Evolutionary conservation across 1,140 invertebrate genomes (phyloP).

Genomic region (Drosophila oshimai): DNA sequence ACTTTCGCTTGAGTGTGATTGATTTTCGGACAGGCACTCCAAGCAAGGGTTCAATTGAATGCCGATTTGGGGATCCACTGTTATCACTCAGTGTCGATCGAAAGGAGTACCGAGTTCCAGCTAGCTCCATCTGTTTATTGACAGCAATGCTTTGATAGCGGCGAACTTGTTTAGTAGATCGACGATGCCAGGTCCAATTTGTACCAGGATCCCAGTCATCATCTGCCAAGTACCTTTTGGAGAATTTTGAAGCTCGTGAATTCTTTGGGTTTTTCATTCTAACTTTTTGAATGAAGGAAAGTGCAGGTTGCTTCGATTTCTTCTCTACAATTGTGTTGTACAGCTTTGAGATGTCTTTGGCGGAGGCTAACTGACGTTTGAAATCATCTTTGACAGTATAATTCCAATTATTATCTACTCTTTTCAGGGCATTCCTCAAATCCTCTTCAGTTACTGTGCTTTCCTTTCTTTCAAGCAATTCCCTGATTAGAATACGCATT

Average conservation of each 20-base stretch:
- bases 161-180: slow-evolving; percentile 6
- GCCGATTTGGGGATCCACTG: neutral
- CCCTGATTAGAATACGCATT: neutral
- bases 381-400: neutral
- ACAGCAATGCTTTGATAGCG: neutral
- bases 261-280: neutral
- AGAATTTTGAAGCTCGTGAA: neutral
- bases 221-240: neutral
- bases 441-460: neutral
- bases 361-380: neutral
- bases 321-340: neutral
- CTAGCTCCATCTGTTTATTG: neutral
- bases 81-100: neutral
- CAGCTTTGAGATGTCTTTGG: neutral
- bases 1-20: neutral
- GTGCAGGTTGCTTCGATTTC: neutral
- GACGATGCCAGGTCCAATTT: slow-evolving; percentile 9
- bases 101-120: neutral
- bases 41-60: neutral
- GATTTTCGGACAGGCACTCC: neutral
- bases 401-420: neutral
- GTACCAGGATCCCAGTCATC: slow-evolving; percentile 8
- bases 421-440: neutral
- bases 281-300: neutral
- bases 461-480: neutral